phyloP scores from a whole-genome alignment of 2,797 vertebrate species.

The Epinephelus malabaricus region DNA sequence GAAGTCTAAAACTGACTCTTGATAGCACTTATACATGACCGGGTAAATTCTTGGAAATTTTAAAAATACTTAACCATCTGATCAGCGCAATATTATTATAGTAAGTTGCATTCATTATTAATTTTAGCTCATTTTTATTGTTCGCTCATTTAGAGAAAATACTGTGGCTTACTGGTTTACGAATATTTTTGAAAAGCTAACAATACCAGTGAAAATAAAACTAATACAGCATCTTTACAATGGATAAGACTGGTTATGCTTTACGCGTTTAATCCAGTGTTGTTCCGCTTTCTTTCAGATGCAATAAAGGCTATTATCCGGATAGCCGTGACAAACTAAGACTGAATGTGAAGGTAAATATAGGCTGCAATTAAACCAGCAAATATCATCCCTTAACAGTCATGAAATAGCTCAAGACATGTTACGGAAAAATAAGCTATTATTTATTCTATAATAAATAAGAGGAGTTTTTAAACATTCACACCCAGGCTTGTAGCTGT shows the following conservation, averaged over 20 bases:
- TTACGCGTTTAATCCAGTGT: constrained; percentile 2
- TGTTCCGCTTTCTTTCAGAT: constrained; percentile 3
- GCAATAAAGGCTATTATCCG: background rate
- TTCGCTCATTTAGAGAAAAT: background rate
- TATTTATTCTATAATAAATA: background rate
- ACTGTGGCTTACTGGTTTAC: background rate
- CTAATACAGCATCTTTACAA: background rate
- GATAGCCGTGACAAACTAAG: background rate
- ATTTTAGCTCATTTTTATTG: background rate
- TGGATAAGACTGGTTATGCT: background rate
- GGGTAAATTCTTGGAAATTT: background rate
- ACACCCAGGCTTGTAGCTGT: too few relatives aligned
- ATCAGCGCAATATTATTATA: background rate
- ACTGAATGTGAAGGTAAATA: background rate
- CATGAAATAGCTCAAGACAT: background rate
- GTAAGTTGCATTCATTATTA: background rate
- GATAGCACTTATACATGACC: background rate
- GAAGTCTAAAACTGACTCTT: constrained; percentile 15
- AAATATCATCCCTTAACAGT: background rate
- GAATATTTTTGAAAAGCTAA: background rate
- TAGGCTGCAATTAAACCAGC: constrained; percentile 1
- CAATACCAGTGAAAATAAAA: background rate
- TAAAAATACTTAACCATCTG: background rate
- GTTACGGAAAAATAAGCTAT: background rate
- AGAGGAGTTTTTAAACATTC: background rate